These are phyloP conservation scores for Hirundo rustica DNA, from an alignment of 2,797 vertebrate species.

Conservation along the genomic window DNA sequence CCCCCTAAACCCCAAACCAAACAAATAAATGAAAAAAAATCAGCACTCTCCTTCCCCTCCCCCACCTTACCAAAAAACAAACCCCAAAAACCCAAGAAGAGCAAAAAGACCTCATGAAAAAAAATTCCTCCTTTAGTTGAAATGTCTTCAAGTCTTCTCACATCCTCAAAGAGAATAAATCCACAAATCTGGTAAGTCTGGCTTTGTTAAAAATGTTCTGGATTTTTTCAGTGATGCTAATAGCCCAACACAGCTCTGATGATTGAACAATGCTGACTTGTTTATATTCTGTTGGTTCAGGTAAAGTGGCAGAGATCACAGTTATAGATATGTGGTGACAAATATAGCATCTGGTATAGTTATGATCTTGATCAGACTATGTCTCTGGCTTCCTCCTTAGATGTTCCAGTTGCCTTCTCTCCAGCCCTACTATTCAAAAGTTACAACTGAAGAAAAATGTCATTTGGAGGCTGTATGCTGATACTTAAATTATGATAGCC, in stretches of 20 bases:
- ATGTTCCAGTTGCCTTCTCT: background rate
- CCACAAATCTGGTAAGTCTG: background rate
- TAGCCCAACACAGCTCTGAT: background rate
- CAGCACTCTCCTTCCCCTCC: rapidly evolving
- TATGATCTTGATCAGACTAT: background rate
- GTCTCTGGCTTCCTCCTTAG: background rate
- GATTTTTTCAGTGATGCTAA: background rate
- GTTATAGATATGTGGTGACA: background rate
- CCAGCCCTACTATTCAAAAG: background rate
- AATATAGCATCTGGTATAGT: background rate
- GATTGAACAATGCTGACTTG: background rate
- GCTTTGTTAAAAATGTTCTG: background rate
- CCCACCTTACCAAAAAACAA: background rate
- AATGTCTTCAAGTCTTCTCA: background rate
- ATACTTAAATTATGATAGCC: background rate
- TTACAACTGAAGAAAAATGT: background rate
- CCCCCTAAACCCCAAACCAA: background rate
- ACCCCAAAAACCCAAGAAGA: rapidly evolving
- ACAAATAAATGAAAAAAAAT: background rate
- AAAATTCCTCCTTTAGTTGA: background rate
- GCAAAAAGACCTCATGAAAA: background rate
- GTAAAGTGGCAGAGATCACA: background rate
- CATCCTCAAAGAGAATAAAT: background rate
- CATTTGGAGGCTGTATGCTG: background rate
- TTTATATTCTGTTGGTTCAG: background rate